Conservation (phyloP, 1,140 invertebrate species). For the Macrobrachium nipponense region DNA sequence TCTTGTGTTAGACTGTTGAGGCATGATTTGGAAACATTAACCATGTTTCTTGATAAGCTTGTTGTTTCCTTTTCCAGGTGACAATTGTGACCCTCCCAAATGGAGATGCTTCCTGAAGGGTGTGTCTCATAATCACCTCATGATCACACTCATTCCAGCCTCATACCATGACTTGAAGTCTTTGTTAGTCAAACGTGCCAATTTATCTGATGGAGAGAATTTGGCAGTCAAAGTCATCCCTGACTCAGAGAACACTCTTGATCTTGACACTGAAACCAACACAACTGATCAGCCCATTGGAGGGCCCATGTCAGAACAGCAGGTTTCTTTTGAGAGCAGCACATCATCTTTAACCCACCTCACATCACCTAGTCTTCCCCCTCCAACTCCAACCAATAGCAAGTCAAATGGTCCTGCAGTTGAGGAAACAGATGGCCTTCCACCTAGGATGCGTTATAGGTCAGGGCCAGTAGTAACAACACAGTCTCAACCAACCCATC, state of each 20-base stretch:
- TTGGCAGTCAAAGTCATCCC: conserved; percentile 43
- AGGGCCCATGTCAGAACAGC: conserved; percentile 34
- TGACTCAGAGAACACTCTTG: not conserved
- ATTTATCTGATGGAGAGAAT: conserved; percentile 38
- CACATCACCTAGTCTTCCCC: conserved; percentile 48
- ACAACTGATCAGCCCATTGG: conserved; percentile 43
- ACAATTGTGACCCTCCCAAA: conserved; percentile 65
- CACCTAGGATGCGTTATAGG: conserved; percentile 46
- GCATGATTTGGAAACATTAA: too few species aligned
- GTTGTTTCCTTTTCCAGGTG: conserved; percentile 18
- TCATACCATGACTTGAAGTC: conserved; percentile 70
- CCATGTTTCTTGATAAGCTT: too few species aligned
- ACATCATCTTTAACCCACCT: conserved; percentile 43
- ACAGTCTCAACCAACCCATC: conserved; percentile 12
- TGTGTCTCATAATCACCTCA: conserved; percentile 74
- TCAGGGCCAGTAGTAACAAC: conserved; percentile 53
- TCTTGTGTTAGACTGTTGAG: too few species aligned
- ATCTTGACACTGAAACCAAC: conserved; percentile 48
- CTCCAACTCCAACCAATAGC: conserved; percentile 31
- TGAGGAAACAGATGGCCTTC: not conserved
- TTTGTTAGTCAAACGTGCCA: conserved; percentile 55
- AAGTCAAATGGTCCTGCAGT: not conserved
- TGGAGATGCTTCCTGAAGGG: conserved; percentile 82
- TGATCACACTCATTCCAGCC: conserved; percentile 79
- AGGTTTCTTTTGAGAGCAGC: conserved; percentile 44